Evolutionary conservation across 2,888 invertebrate species (phyloP).

Genomic region (Melanostoma mellinum): DNA sequence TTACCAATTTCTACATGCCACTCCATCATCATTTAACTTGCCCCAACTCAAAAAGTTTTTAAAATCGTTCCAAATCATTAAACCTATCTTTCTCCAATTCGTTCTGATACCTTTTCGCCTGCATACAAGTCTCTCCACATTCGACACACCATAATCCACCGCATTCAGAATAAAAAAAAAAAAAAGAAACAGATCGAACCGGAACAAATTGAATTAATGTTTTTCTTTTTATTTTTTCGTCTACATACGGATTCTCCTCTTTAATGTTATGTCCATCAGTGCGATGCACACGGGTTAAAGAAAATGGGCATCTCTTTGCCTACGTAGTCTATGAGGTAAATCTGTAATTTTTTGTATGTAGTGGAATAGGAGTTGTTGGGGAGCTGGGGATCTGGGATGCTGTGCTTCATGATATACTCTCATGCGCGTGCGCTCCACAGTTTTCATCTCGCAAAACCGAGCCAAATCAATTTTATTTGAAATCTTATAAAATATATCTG

Average conservation of each 20-base stretch:
- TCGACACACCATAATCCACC: slow-evolving; percentile 51
- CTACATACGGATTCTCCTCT: slow-evolving; percentile 30
- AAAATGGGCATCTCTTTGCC: slow-evolving; percentile 1
- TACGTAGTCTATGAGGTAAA: slow-evolving; percentile 61
- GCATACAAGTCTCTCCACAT: slow-evolving; percentile 42
- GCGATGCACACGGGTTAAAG: slow-evolving; percentile 25
- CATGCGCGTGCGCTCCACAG: slow-evolving; percentile 50
- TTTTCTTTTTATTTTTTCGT: slow-evolving; percentile 36
- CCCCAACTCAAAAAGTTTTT: neutral
- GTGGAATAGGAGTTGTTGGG: too few species aligned
- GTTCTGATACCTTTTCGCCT: slow-evolving; percentile 44
- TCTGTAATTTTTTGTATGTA: slow-evolving; percentile 43
- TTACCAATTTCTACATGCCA: slow-evolving; percentile 1
- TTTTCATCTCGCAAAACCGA: slow-evolving; percentile 49
- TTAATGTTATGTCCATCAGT: slow-evolving; percentile 26
- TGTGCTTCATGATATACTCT: slow-evolving; percentile 32
- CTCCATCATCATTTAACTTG: slow-evolving; percentile 22
- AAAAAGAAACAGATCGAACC: slow-evolving; percentile 49
- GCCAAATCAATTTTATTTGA: slow-evolving; percentile 49
- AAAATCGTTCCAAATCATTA: slow-evolving; percentile 35
- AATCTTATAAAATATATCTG: slow-evolving; percentile 50
- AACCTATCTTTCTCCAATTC: slow-evolving; percentile 45
- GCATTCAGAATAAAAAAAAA: slow-evolving; percentile 8
- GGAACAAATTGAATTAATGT: slow-evolving; percentile 72
- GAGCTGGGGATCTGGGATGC: slow-evolving; percentile 18